Evolutionary conservation across 2,113 vertebrate species (phyloP).

Genomic region (Odocoileus hemionus): DNA sequence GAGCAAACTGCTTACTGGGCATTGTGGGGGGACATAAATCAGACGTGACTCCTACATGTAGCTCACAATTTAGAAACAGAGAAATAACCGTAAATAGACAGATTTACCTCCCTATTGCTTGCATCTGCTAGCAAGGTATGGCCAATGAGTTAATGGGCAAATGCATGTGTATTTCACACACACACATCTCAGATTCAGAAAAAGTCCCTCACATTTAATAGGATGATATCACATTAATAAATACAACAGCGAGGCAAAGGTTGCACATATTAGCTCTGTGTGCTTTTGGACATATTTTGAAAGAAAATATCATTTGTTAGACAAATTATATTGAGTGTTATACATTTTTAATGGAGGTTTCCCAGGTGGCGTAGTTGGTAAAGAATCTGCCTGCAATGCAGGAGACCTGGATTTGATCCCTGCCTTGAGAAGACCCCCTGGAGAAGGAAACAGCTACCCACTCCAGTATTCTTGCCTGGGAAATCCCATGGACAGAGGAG

Average conservation of each 20-base stretch:
- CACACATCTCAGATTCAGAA: neutral
- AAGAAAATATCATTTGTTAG: neutral
- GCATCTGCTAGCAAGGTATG: neutral
- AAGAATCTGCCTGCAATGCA: neutral
- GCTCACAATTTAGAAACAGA: neutral
- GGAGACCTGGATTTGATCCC: neutral
- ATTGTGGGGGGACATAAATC: neutral
- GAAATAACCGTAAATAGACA: no score
- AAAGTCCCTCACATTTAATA: neutral
- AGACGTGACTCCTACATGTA: accelerated
- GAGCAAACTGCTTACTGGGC: neutral
- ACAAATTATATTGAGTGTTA: neutral
- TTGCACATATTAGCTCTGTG: accelerated
- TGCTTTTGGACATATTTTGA: neutral
- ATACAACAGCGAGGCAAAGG: neutral
- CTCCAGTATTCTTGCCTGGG: neutral
- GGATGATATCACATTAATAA: neutral
- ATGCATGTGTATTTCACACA: neutral
- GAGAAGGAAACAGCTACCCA: neutral
- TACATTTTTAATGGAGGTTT: neutral
- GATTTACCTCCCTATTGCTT: neutral
- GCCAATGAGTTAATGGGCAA: neutral
- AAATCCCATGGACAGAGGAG: neutral
- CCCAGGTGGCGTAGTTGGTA: neutral
- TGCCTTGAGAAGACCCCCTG: neutral